These are phyloP conservation scores for Patella vulgata DNA, from an alignment of 1,140 invertebrate genomes.

Conservation along the genomic window DNA sequence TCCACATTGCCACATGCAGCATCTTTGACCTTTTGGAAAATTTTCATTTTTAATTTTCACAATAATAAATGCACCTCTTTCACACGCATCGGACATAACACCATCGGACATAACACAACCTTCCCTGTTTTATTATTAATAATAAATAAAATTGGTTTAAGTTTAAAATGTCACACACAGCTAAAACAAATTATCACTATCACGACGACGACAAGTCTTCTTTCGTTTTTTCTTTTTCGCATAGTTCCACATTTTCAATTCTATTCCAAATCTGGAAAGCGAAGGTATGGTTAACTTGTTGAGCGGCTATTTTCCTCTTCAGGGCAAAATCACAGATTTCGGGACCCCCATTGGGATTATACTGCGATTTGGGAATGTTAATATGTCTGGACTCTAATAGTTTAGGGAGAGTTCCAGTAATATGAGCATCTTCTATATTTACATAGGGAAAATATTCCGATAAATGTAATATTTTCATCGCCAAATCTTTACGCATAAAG, in stretches of 20 bases:
- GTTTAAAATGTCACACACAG: no score
- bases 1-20: no score
- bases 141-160: no score
- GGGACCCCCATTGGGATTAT: constrained; percentile 4
- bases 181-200: no score
- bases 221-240: no score
- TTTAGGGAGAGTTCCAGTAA: constrained; percentile 65
- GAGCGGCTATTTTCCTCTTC: constrained; percentile 13
- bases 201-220: no score
- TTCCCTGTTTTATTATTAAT: no score
- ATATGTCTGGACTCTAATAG: constrained; percentile 35
- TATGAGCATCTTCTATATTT: constrained; percentile 66
- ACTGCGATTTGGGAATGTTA: constrained; percentile 16
- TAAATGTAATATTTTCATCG: constrained; percentile 37
- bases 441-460: constrained; percentile 53
- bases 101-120: no score
- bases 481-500: constrained; percentile 46
- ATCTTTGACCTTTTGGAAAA: no score
- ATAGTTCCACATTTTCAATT: constrained; percentile 17
- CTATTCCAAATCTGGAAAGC: constrained; percentile 10
- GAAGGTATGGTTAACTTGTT: constrained; percentile 1
- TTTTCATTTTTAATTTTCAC: no score
- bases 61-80: no score
- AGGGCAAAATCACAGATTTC: constrained; percentile 19
- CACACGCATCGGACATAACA: no score